Percentiles rank a stretch among this genome's conserved stretches.
phyloP scores from a whole-genome alignment of 2,113 vertebrate species.

The Oreocharis arfaki region DNA sequence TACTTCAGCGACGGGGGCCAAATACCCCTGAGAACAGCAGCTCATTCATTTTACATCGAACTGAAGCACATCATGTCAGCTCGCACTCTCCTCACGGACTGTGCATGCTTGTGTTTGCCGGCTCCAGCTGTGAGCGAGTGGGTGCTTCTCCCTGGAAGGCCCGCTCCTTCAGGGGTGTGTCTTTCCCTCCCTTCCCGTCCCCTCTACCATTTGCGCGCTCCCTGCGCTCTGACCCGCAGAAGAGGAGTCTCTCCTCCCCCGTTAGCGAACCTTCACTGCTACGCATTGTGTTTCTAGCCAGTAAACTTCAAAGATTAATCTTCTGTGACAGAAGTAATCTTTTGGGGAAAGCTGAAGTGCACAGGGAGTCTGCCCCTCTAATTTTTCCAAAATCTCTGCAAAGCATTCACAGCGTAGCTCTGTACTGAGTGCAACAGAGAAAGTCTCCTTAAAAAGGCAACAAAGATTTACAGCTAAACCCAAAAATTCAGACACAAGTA shows the following conservation, averaged over 20 bases:
- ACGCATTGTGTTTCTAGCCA: neutral
- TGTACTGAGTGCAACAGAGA: neutral
- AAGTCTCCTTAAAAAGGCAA: neutral
- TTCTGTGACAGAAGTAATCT: neutral
- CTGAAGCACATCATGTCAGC: conserved; percentile 7
- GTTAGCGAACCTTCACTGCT: neutral
- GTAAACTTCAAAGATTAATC: neutral
- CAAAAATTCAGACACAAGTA: neutral
- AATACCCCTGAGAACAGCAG: conserved; percentile 1
- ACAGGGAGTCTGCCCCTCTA: neutral
- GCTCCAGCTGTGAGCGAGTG: neutral
- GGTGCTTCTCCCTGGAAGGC: neutral
- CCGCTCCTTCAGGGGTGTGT: neutral
- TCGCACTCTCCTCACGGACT: neutral
- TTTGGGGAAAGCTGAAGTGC: neutral
- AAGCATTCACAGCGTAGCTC: neutral
- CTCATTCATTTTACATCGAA: conserved; percentile 21
- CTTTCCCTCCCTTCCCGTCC: neutral
- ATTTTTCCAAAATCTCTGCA: neutral
- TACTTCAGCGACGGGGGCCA: neutral
- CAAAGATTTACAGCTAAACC: neutral
- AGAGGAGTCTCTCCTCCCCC: neutral
- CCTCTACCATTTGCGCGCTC: neutral
- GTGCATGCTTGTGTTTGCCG: neutral
- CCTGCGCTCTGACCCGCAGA: fast-evolving